Percentiles rank a stretch among this genome's conserved stretches.
These are phyloP conservation scores for Syrmaticus mikado DNA, from an alignment of 2,113 vertebrate species.

Conservation along the genomic window DNA sequence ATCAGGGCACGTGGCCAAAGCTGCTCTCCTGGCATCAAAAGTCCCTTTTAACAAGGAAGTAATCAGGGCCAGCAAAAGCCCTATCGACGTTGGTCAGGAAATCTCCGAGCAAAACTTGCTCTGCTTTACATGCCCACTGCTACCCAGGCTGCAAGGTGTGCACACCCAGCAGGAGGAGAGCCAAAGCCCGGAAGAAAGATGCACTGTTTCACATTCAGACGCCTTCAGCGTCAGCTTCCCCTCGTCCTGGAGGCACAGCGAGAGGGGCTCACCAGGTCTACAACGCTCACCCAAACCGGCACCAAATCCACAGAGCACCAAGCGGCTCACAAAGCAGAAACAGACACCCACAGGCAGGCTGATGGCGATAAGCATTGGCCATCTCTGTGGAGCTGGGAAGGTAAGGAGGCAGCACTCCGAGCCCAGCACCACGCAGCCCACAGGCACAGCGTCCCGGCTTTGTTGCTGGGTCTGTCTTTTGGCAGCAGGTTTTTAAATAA, in stretches of 20 bases:
- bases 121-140: background rate
- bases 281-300: background rate
- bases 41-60: background rate
- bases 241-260: fast-evolving
- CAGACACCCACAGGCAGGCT: background rate
- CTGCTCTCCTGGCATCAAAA: background rate
- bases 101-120: background rate
- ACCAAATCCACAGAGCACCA: fast-evolving
- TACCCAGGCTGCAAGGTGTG: background rate
- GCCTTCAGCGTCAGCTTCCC: background rate
- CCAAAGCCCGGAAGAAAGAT: background rate
- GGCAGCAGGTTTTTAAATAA: background rate
- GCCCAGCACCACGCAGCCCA: fast-evolving
- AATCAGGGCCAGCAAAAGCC: background rate
- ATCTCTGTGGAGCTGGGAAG: background rate
- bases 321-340: background rate
- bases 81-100: background rate
- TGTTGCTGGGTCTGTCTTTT: background rate
- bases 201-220: background rate
- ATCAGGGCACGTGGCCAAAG: fast-evolving
- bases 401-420: background rate
- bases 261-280: background rate
- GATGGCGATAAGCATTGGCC: background rate
- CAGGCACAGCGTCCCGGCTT: background rate
- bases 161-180: background rate